Evolutionary conservation across 1,140 invertebrate genomes (phyloP).

Genomic region (Ceratina australensis): DNA sequence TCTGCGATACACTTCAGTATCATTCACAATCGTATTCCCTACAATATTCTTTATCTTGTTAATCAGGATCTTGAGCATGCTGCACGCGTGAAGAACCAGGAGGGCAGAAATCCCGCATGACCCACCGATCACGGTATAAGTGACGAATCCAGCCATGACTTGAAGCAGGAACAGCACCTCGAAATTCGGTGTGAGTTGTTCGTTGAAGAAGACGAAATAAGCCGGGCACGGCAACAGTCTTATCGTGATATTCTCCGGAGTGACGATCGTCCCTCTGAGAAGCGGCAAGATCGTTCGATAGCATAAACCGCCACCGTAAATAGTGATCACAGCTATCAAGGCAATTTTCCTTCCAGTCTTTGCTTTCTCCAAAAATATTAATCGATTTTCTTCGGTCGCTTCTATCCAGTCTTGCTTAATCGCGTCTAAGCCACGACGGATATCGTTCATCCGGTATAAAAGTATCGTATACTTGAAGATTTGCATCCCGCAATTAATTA

Average conservation of each 20-base stretch:
- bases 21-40: background rate
- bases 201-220: constrained; percentile 47
- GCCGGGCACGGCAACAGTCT: constrained; percentile 44
- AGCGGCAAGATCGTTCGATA: constrained; percentile 54
- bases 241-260: constrained; percentile 40
- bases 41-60: constrained; percentile 37
- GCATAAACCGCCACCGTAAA: constrained; percentile 56
- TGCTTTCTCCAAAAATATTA: constrained; percentile 45
- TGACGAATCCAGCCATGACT: constrained; percentile 42
- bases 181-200: constrained; percentile 42
- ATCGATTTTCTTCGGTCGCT: background rate
- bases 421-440: constrained; percentile 28
- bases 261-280: constrained; percentile 41
- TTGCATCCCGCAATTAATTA: constrained; percentile 31
- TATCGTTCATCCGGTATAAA: constrained; percentile 9
- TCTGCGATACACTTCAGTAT: background rate
- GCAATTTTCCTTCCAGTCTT: constrained; percentile 42
- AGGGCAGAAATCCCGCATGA: constrained; percentile 44
- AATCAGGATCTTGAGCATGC: constrained; percentile 46
- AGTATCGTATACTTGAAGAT: constrained; percentile 44
- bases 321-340: constrained; percentile 30
- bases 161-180: constrained; percentile 57
- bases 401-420: constrained; percentile 46
- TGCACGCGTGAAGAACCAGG: constrained; percentile 55
- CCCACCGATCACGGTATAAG: constrained; percentile 32